Percentiles rank a stretch among this genome's conserved stretches.
These are phyloP conservation scores for Apotomis turbidana DNA, from an alignment of 2,888 invertebrate genomes.

Conservation along the genomic window DNA sequence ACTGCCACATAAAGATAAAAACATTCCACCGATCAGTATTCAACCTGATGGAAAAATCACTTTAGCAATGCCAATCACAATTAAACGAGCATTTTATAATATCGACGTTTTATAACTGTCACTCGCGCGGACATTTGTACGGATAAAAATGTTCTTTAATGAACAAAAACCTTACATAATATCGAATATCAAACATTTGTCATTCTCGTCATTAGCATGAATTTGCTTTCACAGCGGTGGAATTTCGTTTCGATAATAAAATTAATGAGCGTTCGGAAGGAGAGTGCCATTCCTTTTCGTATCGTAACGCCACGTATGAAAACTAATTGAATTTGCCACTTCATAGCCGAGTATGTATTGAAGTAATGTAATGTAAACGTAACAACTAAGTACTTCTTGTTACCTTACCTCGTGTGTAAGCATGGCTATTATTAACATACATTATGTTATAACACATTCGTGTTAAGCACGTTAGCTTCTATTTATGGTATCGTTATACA, in stretches of 20 bases:
- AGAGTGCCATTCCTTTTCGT: slow-evolving; percentile 25
- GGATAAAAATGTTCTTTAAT: slow-evolving; percentile 25
- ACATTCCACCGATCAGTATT: slow-evolving; percentile 23
- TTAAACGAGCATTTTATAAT: slow-evolving; percentile 21
- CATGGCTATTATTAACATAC: background rate
- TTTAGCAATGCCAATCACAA: slow-evolving; percentile 31
- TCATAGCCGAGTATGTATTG: slow-evolving; percentile 11
- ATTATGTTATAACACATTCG: background rate
- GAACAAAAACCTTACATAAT: slow-evolving; percentile 34
- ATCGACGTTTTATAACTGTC: slow-evolving; percentile 28
- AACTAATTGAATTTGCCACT: slow-evolving; percentile 28
- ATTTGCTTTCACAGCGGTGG: slow-evolving; percentile 36
- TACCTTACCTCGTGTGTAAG: background rate
- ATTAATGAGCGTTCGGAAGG: slow-evolving; percentile 41
- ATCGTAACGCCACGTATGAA: background rate
- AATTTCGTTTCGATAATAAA: slow-evolving; percentile 44
- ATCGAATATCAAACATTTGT: slow-evolving; percentile 35
- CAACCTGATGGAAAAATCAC: slow-evolving; percentile 30
- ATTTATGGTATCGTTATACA: background rate
- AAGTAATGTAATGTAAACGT: slow-evolving; percentile 2
- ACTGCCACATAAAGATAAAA: slow-evolving; percentile 30
- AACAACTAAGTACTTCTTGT: background rate
- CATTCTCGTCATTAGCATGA: slow-evolving; percentile 39
- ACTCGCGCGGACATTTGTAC: slow-evolving; percentile 1
- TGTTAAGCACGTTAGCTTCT: background rate